A percentile compares a stretch with the other conserved stretches of the same genome.
Evolutionary conservation across 2,113 vertebrate genomes (phyloP).

Genomic region (Axis porcinus): DNA sequence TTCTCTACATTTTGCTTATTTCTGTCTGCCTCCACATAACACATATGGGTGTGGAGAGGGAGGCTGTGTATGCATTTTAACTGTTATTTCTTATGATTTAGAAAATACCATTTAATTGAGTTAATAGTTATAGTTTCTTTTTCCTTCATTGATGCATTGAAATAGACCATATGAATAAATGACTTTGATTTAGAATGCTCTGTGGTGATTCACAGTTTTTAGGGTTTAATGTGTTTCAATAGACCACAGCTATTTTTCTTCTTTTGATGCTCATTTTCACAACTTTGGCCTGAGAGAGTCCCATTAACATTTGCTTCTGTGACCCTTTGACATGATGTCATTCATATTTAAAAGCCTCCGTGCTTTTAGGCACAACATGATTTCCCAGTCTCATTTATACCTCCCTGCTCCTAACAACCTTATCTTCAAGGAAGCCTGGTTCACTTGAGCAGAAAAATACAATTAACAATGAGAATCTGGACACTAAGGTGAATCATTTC

Average conservation of each 20-base stretch:
- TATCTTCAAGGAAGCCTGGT: neutral
- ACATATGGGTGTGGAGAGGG: neutral
- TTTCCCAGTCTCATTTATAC: neutral
- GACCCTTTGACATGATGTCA: neutral
- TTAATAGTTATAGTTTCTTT: neutral
- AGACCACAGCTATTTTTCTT: neutral
- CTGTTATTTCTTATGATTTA: neutral
- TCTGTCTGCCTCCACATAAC: neutral
- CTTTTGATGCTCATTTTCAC: neutral
- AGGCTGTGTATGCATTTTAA: neutral
- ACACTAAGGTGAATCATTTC: neutral
- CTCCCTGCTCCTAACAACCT: neutral
- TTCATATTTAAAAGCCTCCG: conserved; percentile 5
- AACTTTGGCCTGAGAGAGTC: neutral
- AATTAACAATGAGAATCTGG: neutral
- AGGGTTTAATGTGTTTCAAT: neutral
- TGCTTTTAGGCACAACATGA: neutral
- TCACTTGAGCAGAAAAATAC: neutral
- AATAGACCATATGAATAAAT: neutral
- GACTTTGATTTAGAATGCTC: neutral
- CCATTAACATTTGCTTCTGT: neutral
- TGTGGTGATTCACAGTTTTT: neutral
- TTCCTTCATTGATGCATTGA: neutral
- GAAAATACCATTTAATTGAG: neutral
- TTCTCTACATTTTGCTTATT: neutral